These are phyloP conservation scores for Heteractis magnifica DNA, from an alignment of 92 coral and sea anemone genomes.

Conservation along the genomic window DNA sequence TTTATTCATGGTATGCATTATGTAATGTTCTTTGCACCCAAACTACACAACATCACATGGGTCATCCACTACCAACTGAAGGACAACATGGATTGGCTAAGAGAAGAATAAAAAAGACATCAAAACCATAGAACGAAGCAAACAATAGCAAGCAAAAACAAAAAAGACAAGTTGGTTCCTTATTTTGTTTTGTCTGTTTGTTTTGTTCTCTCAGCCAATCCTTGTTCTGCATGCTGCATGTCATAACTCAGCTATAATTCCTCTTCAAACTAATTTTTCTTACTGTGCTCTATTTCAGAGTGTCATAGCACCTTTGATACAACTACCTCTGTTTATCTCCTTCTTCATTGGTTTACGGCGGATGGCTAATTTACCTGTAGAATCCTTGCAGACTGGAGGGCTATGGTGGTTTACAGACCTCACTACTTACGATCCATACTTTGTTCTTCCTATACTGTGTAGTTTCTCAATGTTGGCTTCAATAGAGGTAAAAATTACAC, in stretches of 20 bases:
- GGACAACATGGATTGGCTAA: too few relatives aligned
- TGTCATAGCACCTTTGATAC: slow-evolving; percentile 72
- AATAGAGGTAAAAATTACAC: slow-evolving; percentile 63
- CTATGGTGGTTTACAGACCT: slow-evolving; percentile 88
- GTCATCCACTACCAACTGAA: too few relatives aligned
- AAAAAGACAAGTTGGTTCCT: too few relatives aligned
- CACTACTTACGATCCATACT: slow-evolving; percentile 84
- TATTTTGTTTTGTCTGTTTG: too few relatives aligned
- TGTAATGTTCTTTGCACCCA: too few relatives aligned
- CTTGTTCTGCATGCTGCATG: neutral
- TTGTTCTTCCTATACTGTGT: slow-evolving; percentile 80
- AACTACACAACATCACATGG: too few relatives aligned
- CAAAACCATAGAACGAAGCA: too few relatives aligned
- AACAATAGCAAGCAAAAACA: too few relatives aligned
- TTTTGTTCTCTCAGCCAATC: too few relatives aligned
- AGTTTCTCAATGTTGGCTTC: slow-evolving; percentile 93
- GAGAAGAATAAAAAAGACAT: too few relatives aligned
- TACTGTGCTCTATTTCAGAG: slow-evolving; percentile 58
- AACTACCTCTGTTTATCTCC: slow-evolving; percentile 84
- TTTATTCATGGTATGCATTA: too few relatives aligned
- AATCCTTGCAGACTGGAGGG: slow-evolving; percentile 84
- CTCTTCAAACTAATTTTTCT: neutral
- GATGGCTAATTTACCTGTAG: slow-evolving; percentile 93
- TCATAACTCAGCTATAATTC: neutral
- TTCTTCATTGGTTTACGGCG: slow-evolving; percentile 85